Percentiles rank a stretch among this genome's conserved stretches.
Conservation (phyloP, 2,888 invertebrate genomes). For the Tenthredo amoena region DNA sequence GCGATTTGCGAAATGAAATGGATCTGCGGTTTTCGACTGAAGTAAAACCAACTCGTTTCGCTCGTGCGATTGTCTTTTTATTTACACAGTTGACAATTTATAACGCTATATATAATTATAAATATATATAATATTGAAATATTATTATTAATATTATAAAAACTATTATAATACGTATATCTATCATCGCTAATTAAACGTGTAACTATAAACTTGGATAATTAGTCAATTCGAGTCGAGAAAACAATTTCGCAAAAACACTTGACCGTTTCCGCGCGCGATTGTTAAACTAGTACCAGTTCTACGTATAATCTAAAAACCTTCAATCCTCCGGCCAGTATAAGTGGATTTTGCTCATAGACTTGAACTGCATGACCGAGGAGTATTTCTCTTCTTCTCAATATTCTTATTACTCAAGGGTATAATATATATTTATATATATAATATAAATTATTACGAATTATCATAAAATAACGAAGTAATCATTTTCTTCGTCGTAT, state of each 20-base stretch:
- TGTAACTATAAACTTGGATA: no score
- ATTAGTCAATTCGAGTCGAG: no score
- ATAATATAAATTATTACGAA: not conserved
- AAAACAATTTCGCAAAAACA: no score
- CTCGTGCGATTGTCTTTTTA: not conserved
- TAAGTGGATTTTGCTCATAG: not conserved
- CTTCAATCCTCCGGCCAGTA: no score
- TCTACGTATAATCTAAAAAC: no score
- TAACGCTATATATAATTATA: not conserved
- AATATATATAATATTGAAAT: not conserved
- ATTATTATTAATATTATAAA: no score
- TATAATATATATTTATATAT: not conserved
- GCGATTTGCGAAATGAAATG: not conserved
- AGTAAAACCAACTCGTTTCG: not conserved
- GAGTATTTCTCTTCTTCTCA: not conserved
- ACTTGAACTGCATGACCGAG: not conserved
- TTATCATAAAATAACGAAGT: not conserved
- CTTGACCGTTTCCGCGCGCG: no score
- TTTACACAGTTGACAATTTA: conserved; percentile 8
- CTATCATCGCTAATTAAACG: no score
- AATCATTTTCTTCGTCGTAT: not conserved
- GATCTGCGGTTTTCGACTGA: not conserved
- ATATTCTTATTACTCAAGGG: not conserved
- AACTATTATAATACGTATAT: no score
- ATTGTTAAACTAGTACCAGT: no score